Evolutionary conservation across 1,140 invertebrate genomes (phyloP).

Genomic region (Bombus pascuorum): DNA sequence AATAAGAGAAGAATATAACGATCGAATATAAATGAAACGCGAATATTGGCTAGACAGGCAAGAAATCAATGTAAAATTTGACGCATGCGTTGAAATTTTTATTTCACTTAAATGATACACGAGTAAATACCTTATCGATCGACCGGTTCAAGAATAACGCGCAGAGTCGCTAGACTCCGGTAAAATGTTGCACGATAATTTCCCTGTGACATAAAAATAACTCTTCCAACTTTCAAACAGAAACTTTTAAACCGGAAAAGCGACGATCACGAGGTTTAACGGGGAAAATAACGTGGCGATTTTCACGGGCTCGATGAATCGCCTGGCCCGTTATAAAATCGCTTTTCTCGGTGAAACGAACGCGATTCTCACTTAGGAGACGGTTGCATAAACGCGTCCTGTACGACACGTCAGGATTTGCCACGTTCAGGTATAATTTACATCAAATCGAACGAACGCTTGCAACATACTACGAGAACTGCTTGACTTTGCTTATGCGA

Average conservation of each 20-base stretch:
- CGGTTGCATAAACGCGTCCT: conserved; percentile 2
- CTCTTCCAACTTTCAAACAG: neutral
- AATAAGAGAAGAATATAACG: neutral
- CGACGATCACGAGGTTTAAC: neutral
- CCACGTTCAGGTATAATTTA: conserved; percentile 20
- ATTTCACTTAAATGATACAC: conserved; percentile 46
- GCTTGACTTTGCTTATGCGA: neutral
- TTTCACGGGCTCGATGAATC: neutral
- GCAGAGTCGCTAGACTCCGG: neutral
- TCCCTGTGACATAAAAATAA: neutral
- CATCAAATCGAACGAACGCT: conserved; percentile 33
- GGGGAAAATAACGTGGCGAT: neutral
- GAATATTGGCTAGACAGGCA: neutral
- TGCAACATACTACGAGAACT: conserved; percentile 8
- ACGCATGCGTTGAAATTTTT: conserved; percentile 53
- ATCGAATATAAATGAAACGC: neutral
- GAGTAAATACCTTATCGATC: conserved; percentile 54
- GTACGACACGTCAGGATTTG: neutral
- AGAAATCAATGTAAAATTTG: conserved; percentile 34
- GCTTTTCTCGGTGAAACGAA: neutral
- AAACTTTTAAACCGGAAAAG: neutral
- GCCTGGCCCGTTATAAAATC: too few relatives aligned
- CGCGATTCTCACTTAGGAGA: neutral
- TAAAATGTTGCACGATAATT: conserved; percentile 22
- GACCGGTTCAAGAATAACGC: conserved; percentile 45